Evolutionary conservation across 2,797 vertebrate genomes (phyloP).

Genomic region (Thripadectes ignobilis): DNA sequence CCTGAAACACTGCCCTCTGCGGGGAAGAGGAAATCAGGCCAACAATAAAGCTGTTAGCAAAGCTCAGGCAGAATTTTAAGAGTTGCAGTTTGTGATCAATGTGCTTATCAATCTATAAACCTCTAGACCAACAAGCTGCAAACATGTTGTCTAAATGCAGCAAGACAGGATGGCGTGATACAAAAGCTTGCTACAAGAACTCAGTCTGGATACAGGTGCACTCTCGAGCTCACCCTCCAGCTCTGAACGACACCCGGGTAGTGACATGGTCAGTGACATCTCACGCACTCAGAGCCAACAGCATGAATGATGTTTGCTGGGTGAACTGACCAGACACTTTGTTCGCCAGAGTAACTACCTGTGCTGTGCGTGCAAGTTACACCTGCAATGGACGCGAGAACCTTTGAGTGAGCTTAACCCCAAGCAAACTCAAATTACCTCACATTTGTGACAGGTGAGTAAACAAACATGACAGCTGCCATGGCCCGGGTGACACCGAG

Average conservation of each 20-base stretch:
- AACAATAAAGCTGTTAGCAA: neutral
- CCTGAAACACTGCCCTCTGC: conserved; percentile 96
- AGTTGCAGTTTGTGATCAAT: rapidly evolving
- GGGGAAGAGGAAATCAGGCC: conserved; percentile 39
- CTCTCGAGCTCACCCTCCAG: neutral
- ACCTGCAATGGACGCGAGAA: rapidly evolving
- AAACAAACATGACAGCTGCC: neutral
- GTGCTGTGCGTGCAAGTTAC: neutral
- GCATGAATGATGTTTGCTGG: neutral
- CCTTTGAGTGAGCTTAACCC: neutral
- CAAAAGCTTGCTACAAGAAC: neutral
- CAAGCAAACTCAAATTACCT: neutral
- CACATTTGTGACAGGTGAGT: neutral
- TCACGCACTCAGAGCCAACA: neutral
- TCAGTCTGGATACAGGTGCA: neutral
- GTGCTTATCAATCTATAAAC: neutral
- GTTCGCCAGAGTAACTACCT: neutral
- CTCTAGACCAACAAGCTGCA: neutral
- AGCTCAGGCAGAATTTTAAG: neutral
- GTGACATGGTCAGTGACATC: neutral
- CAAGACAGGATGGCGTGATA: neutral
- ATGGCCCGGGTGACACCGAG: rapidly evolving
- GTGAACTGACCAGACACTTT: neutral
- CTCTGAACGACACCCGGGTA: neutral
- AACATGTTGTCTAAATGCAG: neutral